These are phyloP conservation scores for Colistium nudipinnis DNA, from an alignment of 2,113 vertebrate genomes.

Conservation along the genomic window DNA sequence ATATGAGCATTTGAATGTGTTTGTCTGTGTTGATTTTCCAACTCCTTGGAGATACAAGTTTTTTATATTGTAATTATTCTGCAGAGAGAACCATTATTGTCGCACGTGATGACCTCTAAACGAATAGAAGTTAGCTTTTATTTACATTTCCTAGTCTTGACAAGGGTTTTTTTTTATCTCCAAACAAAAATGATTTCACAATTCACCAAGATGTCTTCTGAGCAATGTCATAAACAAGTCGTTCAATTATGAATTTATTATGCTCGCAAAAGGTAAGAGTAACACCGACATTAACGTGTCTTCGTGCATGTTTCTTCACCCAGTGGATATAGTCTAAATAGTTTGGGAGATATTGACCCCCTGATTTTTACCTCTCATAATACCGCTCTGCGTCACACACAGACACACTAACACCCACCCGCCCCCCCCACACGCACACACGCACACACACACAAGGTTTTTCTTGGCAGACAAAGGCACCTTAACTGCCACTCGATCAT, in stretches of 20 bases:
- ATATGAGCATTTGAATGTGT: slow-evolving; percentile 3
- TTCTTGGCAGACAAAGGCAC: slow-evolving; percentile 19
- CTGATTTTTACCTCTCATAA: too few species aligned
- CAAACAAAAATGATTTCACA: too few species aligned
- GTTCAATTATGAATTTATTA: too few species aligned
- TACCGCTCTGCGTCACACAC: too few species aligned
- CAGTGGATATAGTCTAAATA: neutral
- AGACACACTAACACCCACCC: too few species aligned
- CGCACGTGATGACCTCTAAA: neutral
- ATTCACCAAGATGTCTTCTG: neutral
- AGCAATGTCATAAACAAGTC: neutral
- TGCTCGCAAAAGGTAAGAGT: too few species aligned
- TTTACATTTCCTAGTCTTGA: too few species aligned
- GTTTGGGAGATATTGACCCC: neutral
- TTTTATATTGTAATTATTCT: neutral
- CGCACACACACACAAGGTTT: slow-evolving; percentile 19
- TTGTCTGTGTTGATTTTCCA: slow-evolving; percentile 17
- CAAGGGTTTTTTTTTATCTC: too few species aligned
- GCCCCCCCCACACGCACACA: too few species aligned
- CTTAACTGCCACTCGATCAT: slow-evolving; percentile 32
- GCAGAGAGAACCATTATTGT: neutral
- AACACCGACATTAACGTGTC: too few species aligned
- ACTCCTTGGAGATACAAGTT: neutral
- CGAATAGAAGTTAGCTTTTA: neutral
- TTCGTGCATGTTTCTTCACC: neutral